These are phyloP conservation scores for Eurystomus gularis DNA, from an alignment of 2,113 vertebrate genomes.

Conservation along the genomic window DNA sequence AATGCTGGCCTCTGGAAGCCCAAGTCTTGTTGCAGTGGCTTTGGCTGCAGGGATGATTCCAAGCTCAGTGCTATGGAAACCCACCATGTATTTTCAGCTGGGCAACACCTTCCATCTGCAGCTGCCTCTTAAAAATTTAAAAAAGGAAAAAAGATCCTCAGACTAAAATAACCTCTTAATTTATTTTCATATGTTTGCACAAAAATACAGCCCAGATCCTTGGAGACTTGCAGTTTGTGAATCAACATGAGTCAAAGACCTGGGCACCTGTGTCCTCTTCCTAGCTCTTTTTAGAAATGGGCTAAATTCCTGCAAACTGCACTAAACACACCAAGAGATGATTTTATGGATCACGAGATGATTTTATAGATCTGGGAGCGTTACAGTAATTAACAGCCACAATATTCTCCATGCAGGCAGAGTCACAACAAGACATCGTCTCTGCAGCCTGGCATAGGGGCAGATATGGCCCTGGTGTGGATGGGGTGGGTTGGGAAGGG, in stretches of 20 bases:
- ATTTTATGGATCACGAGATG: not conserved
- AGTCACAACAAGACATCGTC: not conserved
- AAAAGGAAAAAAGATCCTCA: no score
- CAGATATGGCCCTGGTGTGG: not conserved
- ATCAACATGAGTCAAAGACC: fast-evolving
- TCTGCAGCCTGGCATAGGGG: not conserved
- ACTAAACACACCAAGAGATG: not conserved
- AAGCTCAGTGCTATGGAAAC: not conserved
- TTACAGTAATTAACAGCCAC: not conserved
- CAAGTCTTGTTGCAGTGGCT: not conserved
- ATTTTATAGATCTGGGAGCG: not conserved
- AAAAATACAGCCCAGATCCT: not conserved
- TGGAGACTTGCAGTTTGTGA: not conserved
- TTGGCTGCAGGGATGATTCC: not conserved
- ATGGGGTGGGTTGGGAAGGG: not conserved
- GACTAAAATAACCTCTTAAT: not conserved
- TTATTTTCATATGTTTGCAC: not conserved
- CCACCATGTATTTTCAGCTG: not conserved
- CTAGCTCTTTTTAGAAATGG: not conserved
- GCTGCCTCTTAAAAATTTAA: not conserved
- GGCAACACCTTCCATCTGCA: not conserved
- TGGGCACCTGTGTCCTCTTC: not conserved
- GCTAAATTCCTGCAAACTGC: not conserved
- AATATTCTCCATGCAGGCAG: not conserved
- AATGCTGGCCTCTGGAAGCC: not conserved